Evolutionary conservation across 2,888 invertebrate genomes (phyloP), one percentile per base, ranked within the genome.

Genomic region (Microctonus hyperodae): DNA sequence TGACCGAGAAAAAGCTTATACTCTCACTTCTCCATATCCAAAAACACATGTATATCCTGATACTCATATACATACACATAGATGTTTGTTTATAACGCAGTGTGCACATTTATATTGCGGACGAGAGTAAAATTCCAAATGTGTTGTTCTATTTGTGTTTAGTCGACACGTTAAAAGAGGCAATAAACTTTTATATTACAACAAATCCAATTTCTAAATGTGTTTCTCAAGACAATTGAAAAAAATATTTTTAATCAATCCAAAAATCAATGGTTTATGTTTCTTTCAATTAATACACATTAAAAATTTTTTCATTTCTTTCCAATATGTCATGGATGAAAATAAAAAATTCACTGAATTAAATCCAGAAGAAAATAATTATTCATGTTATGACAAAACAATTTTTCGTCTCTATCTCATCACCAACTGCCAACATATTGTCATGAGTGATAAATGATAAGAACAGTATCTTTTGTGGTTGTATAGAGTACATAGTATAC

Each of bases 111-210:
- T 75, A 79, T 79, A 79, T 79, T 78, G 79, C 78, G 76, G 79
- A 77, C 79, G 78, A 78, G 80, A 77, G 74, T 74, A 70, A 79
- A 79, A 80, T 81, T 78, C 76, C 73, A 74, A 73, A 76, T 70
- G 67, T 64, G 51, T 56, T 64, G 51, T 56, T 35, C 25, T 31
- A 55, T 22, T 40, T 20, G 35, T 56, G 48, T 48, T 55, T 44
- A 33, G 63, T 67, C 11, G n/a, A 53, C 53, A 23, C 33, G 22
- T 35, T 28, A 16, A 37, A 25, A n/a, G 16, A 23, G n/a, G 51
- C 48, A 62, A 61, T 65, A 65, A 69, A 72, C 37, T 71, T 72
- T 72, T 67, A 72, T 66, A 67, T 48, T 25, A 51, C 61, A 65
- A 64, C 61, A 69, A 72, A 70, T 71, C 66, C 71, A 69, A 72